Evolutionary conservation across 2,113 vertebrate genomes (phyloP).

Genomic region (Megaptera novaeangliae): DNA sequence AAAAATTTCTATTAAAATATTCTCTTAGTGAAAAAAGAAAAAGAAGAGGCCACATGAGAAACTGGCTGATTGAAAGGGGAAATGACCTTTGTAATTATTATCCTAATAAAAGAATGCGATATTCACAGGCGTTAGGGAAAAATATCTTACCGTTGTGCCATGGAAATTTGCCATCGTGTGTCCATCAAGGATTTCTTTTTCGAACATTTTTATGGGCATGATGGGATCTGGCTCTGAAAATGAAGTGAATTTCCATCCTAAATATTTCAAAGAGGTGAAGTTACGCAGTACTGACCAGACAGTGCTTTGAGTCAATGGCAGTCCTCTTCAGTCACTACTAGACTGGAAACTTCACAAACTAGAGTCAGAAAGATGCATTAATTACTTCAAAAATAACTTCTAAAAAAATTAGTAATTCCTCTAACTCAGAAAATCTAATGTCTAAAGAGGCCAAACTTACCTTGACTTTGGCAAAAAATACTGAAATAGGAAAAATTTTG

Average conservation of each 20-base stretch:
- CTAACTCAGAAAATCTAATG: background rate
- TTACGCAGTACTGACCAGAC: background rate
- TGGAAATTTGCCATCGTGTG: background rate
- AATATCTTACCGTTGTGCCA: background rate
- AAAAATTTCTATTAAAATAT: background rate
- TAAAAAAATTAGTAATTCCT: background rate
- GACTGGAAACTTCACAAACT: background rate
- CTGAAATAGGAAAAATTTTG: background rate
- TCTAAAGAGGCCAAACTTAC: background rate
- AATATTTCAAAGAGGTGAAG: background rate
- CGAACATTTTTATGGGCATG: background rate
- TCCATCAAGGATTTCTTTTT: background rate
- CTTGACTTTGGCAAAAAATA: constrained; percentile 11
- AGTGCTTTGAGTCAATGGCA: background rate
- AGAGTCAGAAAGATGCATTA: background rate
- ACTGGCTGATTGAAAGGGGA: background rate
- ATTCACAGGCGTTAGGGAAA: background rate
- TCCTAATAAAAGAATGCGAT: background rate
- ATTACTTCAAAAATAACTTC: background rate
- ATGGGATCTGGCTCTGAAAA: background rate
- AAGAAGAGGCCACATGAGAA: constrained; percentile 11
- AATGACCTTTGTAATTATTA: constrained; percentile 24
- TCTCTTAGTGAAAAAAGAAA: background rate
- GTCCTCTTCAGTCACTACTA: background rate
- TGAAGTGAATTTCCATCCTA: background rate